Evolutionary conservation across 2,113 vertebrate genomes (phyloP).

Genomic region (Cichladusa arquata): DNA sequence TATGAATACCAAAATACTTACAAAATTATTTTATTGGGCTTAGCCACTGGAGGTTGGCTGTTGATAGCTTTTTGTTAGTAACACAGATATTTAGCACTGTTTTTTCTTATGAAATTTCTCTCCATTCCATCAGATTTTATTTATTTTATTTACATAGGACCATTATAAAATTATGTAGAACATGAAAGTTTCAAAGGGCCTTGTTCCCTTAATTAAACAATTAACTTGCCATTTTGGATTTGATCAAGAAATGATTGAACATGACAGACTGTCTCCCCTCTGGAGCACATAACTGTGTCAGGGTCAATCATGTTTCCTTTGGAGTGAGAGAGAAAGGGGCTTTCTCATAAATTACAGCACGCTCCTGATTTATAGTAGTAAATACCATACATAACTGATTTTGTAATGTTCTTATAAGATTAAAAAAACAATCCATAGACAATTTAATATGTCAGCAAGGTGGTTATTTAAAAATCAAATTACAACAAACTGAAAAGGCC

Average conservation of each 20-base stretch:
- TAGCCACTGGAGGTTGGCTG: not conserved
- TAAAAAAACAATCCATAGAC: not conserved
- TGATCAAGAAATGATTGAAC: conserved; percentile 45
- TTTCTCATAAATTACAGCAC: conserved; percentile 25
- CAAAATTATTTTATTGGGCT: not conserved
- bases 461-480: not conserved
- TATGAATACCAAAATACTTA: not conserved
- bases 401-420: conserved; percentile 3
- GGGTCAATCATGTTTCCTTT: conserved; percentile 54
- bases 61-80: not conserved
- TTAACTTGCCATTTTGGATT: conserved; percentile 56
- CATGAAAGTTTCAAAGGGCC: conserved; percentile 25
- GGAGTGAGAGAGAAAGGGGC: conserved; percentile 12
- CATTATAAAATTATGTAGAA: conserved; percentile 26
- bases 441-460: not conserved
- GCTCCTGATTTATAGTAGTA: not conserved
- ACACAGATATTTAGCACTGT: not conserved
- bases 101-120: not conserved
- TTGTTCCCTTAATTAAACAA: conserved; percentile 57
- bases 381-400: conserved; percentile 7
- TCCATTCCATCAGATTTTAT: not conserved
- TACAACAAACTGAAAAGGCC: not conserved
- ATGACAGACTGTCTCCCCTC: conserved; percentile 19
- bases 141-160: conserved; percentile 35
- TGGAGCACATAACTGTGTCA: conserved; percentile 23